These are phyloP conservation scores for Luperina testacea DNA, from an alignment of 2,888 invertebrate species.

Conservation along the genomic window DNA sequence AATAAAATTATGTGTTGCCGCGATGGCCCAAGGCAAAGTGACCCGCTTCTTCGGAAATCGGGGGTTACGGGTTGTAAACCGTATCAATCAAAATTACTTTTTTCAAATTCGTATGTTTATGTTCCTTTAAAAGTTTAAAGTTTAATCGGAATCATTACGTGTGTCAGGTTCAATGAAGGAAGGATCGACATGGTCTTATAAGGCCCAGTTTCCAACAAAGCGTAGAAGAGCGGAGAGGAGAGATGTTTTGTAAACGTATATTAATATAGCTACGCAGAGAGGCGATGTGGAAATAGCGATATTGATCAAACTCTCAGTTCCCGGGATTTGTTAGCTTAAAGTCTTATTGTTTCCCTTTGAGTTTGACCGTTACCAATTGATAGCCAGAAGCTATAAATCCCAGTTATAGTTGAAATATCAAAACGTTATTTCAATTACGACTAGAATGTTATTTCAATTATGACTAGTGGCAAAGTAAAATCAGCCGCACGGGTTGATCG, in stretches of 20 bases:
- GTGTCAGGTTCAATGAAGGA: not conserved
- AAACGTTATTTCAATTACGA: not conserved
- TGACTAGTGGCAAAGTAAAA: too few relatives aligned
- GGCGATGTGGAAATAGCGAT: not conserved
- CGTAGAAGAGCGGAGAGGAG: not conserved
- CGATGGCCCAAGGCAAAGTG: not conserved
- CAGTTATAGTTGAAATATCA: not conserved
- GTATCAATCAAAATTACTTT: not conserved
- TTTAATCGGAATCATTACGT: not conserved
- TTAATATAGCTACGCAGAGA: not conserved
- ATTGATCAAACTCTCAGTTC: not conserved
- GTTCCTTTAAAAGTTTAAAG: too few relatives aligned
- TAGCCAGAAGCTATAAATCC: not conserved
- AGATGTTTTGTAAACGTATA: not conserved
- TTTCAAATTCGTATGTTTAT: not conserved
- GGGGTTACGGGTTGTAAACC: not conserved
- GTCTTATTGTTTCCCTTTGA: not conserved
- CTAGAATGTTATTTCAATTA: not conserved
- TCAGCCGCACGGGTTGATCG: too few relatives aligned
- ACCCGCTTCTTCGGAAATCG: too few relatives aligned
- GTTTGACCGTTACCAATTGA: slow-evolving; percentile 3
- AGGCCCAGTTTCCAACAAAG: not conserved
- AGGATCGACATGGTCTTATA: not conserved
- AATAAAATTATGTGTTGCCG: not conserved
- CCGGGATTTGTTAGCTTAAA: not conserved